Percentiles rank a stretch among this genome's conserved stretches.
phyloP scores from a whole-genome alignment of 2,888 invertebrate species.

The Lapara coniferarum region DNA sequence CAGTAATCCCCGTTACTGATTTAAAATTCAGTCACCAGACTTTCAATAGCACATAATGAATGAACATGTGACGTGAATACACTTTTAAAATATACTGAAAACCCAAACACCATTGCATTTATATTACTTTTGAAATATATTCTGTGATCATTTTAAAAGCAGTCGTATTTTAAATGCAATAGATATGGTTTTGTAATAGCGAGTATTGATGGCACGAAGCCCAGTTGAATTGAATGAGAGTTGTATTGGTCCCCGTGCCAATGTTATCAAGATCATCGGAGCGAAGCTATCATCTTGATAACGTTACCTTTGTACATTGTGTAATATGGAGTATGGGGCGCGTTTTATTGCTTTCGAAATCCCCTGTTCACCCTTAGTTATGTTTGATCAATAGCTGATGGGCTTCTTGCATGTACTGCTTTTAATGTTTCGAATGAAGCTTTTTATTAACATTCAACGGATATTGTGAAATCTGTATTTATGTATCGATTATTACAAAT shows the following conservation, averaged over 20 bases:
- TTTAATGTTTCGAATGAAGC: not conserved
- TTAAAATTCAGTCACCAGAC: not conserved
- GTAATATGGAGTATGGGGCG: not conserved
- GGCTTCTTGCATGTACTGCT: not conserved
- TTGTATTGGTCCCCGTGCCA: slow-evolving; percentile 1
- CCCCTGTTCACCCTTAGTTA: not conserved
- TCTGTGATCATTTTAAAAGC: not conserved
- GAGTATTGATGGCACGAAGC: slow-evolving; percentile 8
- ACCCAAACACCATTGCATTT: not conserved
- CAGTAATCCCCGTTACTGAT: not conserved
- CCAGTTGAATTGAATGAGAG: slow-evolving; percentile 4
- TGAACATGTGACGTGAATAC: not conserved
- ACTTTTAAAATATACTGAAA: not conserved
- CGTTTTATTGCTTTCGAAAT: not conserved
- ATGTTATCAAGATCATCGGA: slow-evolving; percentile 9
- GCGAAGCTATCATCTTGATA: slow-evolving; percentile 15
- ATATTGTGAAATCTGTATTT: no score
- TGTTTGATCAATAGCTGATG: slow-evolving; percentile 10
- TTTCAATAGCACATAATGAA: not conserved
- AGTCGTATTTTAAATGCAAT: not conserved
- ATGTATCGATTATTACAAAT: no score
- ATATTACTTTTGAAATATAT: not conserved
- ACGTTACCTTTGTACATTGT: not conserved
- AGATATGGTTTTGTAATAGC: not conserved
- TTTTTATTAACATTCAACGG: no score